phyloP scores from a whole-genome alignment of 2,113 vertebrate species.

The Pantherophis guttatus region DNA sequence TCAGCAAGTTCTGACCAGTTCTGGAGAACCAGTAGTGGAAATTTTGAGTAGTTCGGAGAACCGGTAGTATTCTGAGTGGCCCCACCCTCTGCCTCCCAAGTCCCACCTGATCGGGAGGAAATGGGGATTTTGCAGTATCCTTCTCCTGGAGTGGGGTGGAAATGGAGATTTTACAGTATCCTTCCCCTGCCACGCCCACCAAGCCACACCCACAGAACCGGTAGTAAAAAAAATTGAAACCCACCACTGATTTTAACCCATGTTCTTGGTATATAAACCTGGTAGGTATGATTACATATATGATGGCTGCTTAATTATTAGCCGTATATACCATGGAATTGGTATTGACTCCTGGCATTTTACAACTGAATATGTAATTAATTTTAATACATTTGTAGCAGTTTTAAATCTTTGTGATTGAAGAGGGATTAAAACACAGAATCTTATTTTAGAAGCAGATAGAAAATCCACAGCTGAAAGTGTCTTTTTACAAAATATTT shows the following conservation, averaged over 20 bases:
- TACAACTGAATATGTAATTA: background rate
- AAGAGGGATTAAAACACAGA: background rate
- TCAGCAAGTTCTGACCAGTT: too few relatives aligned
- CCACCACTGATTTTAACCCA: background rate
- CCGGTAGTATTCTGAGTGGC: too few relatives aligned
- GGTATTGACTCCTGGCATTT: background rate
- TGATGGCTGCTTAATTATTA: background rate
- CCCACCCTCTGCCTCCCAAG: too few relatives aligned
- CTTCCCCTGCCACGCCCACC: too few relatives aligned
- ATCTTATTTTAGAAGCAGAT: background rate
- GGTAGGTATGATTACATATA: background rate
- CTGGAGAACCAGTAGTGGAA: too few relatives aligned
- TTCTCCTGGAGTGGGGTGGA: too few relatives aligned
- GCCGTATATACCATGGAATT: background rate
- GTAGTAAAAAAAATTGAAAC: too few relatives aligned
- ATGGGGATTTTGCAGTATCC: too few relatives aligned
- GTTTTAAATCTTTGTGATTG: background rate
- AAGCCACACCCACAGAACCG: too few relatives aligned
- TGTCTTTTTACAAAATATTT: background rate
- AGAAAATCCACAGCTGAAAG: background rate
- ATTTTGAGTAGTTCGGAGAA: too few relatives aligned
- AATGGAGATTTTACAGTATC: too few relatives aligned
- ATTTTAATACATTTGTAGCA: background rate
- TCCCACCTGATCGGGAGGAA: too few relatives aligned
- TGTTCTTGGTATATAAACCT: background rate